phyloP scores from a whole-genome alignment of 2,113 vertebrate species.

The Tetrao urogallus region DNA sequence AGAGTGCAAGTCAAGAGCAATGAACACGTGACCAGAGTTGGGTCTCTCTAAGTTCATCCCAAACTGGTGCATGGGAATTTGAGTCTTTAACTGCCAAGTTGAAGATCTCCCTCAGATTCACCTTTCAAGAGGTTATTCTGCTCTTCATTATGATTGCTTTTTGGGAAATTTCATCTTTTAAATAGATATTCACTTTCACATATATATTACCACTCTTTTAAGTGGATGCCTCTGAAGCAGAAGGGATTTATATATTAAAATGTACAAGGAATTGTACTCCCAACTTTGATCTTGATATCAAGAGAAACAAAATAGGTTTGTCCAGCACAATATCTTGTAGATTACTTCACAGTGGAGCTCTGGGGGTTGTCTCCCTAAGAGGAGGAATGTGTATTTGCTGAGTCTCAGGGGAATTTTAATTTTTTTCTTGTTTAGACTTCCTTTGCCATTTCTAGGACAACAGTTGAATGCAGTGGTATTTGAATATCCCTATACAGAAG shows the following conservation, averaged over 20 bases:
- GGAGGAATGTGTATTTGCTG: background rate
- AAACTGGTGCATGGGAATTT: background rate
- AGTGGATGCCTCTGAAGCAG: background rate
- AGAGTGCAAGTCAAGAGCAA: background rate
- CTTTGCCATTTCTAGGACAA: background rate
- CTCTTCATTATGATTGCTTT: background rate
- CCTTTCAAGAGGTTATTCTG: background rate
- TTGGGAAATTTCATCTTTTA: background rate
- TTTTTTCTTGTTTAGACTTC: background rate
- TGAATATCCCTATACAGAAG: background rate
- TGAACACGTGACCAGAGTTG: rapidly evolving
- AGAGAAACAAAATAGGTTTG: background rate
- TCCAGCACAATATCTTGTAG: background rate
- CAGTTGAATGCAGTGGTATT: background rate
- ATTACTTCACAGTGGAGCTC: background rate
- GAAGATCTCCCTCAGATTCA: background rate
- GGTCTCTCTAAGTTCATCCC: background rate
- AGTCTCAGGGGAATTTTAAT: rapidly evolving
- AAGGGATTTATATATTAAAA: background rate
- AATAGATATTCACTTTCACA: background rate
- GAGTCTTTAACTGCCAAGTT: background rate
- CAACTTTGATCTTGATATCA: background rate
- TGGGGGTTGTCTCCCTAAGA: background rate
- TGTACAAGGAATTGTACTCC: background rate
- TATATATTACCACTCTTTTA: background rate